A percentile compares a stretch with the other conserved stretches of the same genome.
These are phyloP conservation scores for Megamerina dolium DNA, from an alignment of 2,888 invertebrate species.

Conservation along the genomic window DNA sequence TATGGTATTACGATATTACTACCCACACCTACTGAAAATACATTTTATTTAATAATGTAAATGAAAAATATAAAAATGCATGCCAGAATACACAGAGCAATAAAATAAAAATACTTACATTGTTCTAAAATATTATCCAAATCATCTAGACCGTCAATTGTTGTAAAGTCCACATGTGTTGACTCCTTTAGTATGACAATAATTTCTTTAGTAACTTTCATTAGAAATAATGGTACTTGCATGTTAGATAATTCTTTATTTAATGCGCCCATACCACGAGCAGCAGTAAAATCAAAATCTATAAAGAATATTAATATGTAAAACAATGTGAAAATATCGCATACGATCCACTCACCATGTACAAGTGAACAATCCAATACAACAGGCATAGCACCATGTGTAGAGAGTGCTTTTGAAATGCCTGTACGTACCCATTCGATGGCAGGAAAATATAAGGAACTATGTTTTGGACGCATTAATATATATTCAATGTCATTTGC, in stretches of 20 bases:
- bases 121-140: conserved; percentile 37
- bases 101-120: too few species aligned
- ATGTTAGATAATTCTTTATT: conserved; percentile 65
- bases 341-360: conserved; percentile 51
- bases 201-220: conserved; percentile 47
- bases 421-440: conserved; percentile 75
- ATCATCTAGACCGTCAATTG: conserved; percentile 38
- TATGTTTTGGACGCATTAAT: conserved; percentile 72
- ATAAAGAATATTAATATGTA: neutral
- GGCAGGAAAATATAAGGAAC: conserved; percentile 72
- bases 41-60: too few species aligned
- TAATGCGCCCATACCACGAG: conserved; percentile 73
- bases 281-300: conserved; percentile 82
- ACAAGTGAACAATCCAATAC: conserved; percentile 77
- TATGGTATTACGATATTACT: too few species aligned
- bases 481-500: conserved; percentile 65
- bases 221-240: conserved; percentile 66
- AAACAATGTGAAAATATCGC: neutral
- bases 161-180: conserved; percentile 36
- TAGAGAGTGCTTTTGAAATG: conserved; percentile 66
- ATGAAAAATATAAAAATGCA: too few species aligned
- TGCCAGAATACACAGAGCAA: too few species aligned
- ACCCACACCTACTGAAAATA: too few species aligned
- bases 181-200: conserved; percentile 42
- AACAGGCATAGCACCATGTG: conserved; percentile 67